phyloP scores from a whole-genome alignment of 2,888 invertebrate genomes.

The Leptopilina syphax region DNA sequence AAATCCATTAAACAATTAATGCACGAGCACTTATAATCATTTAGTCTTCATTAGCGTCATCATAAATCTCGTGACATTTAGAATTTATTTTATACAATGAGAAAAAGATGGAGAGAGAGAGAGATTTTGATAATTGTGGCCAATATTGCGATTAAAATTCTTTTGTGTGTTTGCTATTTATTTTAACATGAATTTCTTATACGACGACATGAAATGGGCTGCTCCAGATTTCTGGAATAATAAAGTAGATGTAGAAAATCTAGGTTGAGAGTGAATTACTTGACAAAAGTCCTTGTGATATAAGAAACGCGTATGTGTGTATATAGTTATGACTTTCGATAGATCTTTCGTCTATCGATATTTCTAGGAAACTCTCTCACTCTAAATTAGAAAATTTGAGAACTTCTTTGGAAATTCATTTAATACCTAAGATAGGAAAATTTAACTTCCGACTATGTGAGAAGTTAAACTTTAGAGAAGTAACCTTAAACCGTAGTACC shows the following conservation, averaged over 20 bases:
- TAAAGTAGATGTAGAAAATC: conserved; percentile 45
- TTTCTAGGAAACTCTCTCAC: neutral
- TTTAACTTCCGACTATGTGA: too few species aligned
- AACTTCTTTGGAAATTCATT: too few species aligned
- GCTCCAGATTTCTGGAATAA: conserved; percentile 51
- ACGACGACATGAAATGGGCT: conserved; percentile 43
- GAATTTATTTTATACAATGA: conserved; percentile 20
- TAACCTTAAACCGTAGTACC: too few species aligned
- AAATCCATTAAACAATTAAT: conserved; percentile 11
- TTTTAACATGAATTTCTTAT: conserved; percentile 5
- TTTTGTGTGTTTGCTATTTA: conserved; percentile 13
- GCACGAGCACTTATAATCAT: conserved; percentile 57
- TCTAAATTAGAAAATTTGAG: neutral
- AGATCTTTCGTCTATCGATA: conserved; percentile 13
- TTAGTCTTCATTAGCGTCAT: conserved; percentile 63
- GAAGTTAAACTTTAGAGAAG: too few species aligned
- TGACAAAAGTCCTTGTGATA: conserved; percentile 45
- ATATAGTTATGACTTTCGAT: conserved; percentile 5
- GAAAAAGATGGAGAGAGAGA: neutral
- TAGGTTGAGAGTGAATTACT: conserved; percentile 45
- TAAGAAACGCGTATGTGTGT: neutral
- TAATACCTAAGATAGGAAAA: too few species aligned
- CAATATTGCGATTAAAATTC: conserved; percentile 11
- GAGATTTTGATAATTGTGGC: neutral
- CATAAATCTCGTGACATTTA: conserved; percentile 55